Base-by-base conservation (phyloP, 1,140 invertebrate genomes). In the Hyles vespertilio region DNA sequence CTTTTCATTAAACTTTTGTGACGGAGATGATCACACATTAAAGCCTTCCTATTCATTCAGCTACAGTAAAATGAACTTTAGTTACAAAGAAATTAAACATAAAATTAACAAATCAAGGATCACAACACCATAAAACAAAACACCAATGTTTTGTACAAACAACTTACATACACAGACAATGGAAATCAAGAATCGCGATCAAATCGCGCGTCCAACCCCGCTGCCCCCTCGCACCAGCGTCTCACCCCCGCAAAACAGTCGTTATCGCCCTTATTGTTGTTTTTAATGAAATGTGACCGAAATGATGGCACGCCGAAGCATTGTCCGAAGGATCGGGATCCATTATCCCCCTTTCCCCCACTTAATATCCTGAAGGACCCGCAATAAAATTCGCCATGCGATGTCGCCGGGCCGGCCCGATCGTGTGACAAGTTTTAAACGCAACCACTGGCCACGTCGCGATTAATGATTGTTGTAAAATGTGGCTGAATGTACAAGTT, bases 281-380 rank as follows among this genome's bases (percentile, higher is more conserved):
- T 79, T 75, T 77, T 79, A 77, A 81, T 74, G 76, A 77, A 73
- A 81, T 73, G 66, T 70, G 70, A 69, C 66, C 70, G 61, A 72
- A 70, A 61, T 74, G 75, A 76, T 69, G 67, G 58, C 65, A 32
- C 59, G 59, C 64, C 62, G 66, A 70, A 65, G 66, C 71, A 69
- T 76, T 73, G 77, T 72, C 72, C 67, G 59, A 61, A 56, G 65
- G 70, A 70, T 70, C 60, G 61, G 67, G 58, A 59, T 58, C 63
- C 70, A 74, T 78, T 78, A 74, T 69, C 68, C 67, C 64, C 60
- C 59, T 53, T 55, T 59, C 67, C 58, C 62, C 63, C 70, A 63
- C 70, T 74, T 74, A 75, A 75, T 73, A 71, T 69, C 62, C 61
- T 69, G 63, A 63, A 73, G 65, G 74, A 67, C 71, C 71, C 40